Evolutionary conservation across 2,797 vertebrate genomes (phyloP).

Genomic region (Heterohyrax brucei): DNA sequence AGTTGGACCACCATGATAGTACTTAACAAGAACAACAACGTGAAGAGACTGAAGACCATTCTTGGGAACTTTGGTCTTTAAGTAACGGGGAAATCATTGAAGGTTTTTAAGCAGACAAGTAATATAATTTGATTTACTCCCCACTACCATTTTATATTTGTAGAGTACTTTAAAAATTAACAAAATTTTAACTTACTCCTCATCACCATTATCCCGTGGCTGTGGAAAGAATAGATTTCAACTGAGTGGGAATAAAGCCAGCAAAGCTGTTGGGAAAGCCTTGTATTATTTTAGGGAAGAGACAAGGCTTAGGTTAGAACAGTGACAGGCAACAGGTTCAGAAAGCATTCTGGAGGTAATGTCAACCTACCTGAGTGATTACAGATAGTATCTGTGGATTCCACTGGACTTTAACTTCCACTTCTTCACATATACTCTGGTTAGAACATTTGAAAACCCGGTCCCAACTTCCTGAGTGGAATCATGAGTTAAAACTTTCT

Average conservation of each 20-base stretch:
- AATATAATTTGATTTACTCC: background rate
- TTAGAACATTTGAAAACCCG: background rate
- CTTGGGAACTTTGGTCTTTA: constrained; percentile 36
- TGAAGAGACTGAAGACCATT: background rate
- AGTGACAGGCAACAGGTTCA: constrained; percentile 8
- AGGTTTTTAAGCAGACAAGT: background rate
- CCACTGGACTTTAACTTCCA: background rate
- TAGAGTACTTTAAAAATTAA: constrained; percentile 42
- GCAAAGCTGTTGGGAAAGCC: background rate
- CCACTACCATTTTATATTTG: background rate
- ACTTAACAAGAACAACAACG: background rate
- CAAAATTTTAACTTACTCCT: constrained; percentile 28
- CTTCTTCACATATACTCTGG: background rate
- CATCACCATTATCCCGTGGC: background rate
- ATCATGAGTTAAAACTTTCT: background rate
- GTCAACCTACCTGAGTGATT: constrained; percentile 10
- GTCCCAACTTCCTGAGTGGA: background rate
- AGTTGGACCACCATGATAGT: no score
- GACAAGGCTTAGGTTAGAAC: constrained; percentile 1
- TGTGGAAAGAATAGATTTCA: constrained; percentile 38
- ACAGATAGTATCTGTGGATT: background rate
- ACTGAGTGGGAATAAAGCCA: constrained; percentile 2
- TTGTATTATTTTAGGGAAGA: constrained; percentile 57
- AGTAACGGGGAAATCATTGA: background rate
- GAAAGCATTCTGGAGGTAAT: constrained; percentile 33